phyloP scores from a whole-genome alignment of 35 echinoderm and acorn worm species.

The Eucidaris tribuloides region DNA sequence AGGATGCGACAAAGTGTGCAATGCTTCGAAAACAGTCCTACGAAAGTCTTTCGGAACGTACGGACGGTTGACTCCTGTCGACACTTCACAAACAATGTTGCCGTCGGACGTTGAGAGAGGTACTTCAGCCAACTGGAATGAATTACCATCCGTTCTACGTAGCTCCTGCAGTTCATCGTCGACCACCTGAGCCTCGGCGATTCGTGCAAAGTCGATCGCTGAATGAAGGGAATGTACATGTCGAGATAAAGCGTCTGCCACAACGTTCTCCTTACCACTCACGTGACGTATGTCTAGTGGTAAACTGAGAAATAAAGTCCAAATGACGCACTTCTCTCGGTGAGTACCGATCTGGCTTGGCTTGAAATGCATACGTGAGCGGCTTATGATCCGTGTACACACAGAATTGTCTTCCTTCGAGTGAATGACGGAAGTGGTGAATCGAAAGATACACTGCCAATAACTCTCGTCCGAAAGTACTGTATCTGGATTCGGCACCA shows the following conservation, averaged over 20 bases:
- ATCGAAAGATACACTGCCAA: constrained; percentile 34
- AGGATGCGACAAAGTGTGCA: constrained; percentile 25
- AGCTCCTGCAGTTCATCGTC: too few relatives aligned
- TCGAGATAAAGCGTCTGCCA: constrained; percentile 4
- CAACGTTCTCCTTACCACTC: constrained; percentile 13
- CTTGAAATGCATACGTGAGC: background rate
- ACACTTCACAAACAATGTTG: constrained; percentile 8
- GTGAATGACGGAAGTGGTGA: constrained; percentile 19
- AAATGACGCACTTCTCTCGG: constrained; percentile 31
- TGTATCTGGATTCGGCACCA: constrained; percentile 22
- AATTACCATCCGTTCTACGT: too few relatives aligned
- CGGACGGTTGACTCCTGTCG: constrained; percentile 2
- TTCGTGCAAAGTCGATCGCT: too few relatives aligned
- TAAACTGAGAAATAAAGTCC: constrained; percentile 25
- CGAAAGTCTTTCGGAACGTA: constrained; percentile 1
- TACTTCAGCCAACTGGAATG: too few relatives aligned
- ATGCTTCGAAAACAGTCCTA: background rate
- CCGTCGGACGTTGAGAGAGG: too few relatives aligned
- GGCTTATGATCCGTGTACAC: constrained; percentile 46
- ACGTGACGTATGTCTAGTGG: constrained; percentile 28
- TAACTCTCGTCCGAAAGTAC: constrained; percentile 32
- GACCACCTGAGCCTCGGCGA: too few relatives aligned
- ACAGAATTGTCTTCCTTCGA: constrained; percentile 24
- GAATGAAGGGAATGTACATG: background rate
- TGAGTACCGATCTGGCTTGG: constrained; percentile 12